These are phyloP conservation scores for Ctenoplectra terminalis DNA, from an alignment of 1,140 invertebrate genomes.

Conservation along the genomic window DNA sequence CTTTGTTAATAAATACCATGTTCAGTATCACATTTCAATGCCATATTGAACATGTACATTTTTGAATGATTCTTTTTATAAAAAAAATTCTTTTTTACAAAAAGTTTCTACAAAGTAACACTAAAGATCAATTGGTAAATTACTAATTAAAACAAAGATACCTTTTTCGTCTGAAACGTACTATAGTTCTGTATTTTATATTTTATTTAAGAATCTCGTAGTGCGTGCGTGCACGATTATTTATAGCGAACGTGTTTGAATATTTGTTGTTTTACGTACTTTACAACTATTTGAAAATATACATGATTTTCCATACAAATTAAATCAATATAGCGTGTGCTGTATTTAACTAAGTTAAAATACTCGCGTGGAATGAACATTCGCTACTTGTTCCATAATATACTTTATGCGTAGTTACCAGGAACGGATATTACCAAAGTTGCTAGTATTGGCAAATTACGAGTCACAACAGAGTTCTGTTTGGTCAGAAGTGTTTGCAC, in stretches of 20 bases:
- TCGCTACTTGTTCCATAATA: slow-evolving; percentile 32
- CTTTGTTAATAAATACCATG: slow-evolving; percentile 19
- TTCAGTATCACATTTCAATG: neutral
- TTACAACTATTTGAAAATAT: slow-evolving; percentile 4
- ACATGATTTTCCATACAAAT: slow-evolving; percentile 8
- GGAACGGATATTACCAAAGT: slow-evolving; percentile 46
- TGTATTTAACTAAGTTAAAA: slow-evolving; percentile 33
- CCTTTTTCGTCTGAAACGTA: slow-evolving; percentile 3
- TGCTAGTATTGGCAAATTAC: slow-evolving; percentile 43
- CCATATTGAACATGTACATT: slow-evolving; percentile 11
- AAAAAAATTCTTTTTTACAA: neutral
- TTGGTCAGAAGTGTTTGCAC: slow-evolving; percentile 11
- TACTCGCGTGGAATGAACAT: slow-evolving; percentile 32
- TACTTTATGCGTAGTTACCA: slow-evolving; percentile 48
- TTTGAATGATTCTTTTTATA: neutral
- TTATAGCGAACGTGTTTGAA: slow-evolving; percentile 52
- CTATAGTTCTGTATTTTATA: slow-evolving; percentile 25
- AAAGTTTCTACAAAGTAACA: slow-evolving; percentile 1
- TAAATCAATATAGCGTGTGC: neutral
- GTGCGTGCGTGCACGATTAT: slow-evolving; percentile 50
- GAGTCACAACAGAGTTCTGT: neutral
- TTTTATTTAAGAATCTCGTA: slow-evolving; percentile 60
- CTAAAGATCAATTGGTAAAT: slow-evolving; percentile 7
- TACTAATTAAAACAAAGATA: slow-evolving; percentile 20
- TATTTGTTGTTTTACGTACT: slow-evolving; percentile 30